Evolutionary conservation across 2,113 vertebrate species (phyloP), one percentile per base, ranked within the genome.

Genomic region (Columbina picui): DNA sequence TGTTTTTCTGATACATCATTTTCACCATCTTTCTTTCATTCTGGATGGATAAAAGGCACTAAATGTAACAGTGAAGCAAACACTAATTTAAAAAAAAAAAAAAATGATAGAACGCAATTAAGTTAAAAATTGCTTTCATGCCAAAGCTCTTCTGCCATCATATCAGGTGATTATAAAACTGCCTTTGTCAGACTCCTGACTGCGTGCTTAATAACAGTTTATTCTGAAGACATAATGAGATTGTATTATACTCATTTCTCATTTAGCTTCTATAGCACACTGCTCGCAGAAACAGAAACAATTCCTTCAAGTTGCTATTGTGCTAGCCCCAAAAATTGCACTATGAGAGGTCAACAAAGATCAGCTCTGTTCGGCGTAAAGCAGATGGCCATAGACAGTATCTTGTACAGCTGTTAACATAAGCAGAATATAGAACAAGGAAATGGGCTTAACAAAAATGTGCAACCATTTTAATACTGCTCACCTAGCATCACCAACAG

Each of bases 1-100:
- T 98, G 3, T 98, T 97, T 95, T 92, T 98, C 98, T 98, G 98
- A 96, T 97, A 97, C 99, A 99, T 99, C 99, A 99, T 99, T 97
- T 99, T 98, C 74, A 99, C 99, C 3, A 86, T 96, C 49, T 89
- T 98, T 12, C 47, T 98, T 88, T 99, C 98, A 94, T 98, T 98
- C 99, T 99, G 91, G 73, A 89, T 12, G 30, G 41, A 87, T 12
- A 34, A 79, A 93, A 91, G 12, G 29, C 34, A 94, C 5, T 53
- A 84, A 55, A 89, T 74, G 49, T 60, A 79, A 69, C 6, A 30
- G 32, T 39, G 38, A 50, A 45, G 64, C 32, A 81, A 78, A 90
- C 7, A 64, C 1, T 74, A 13, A 64, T 70, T 55, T 76, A 49
- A 69, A 92, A 26, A 67, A 30, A 7, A 73, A 49, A 69, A 92